phyloP scores from a whole-genome alignment of 1,140 invertebrate species.

The Ceratosolen fusciceps region DNA sequence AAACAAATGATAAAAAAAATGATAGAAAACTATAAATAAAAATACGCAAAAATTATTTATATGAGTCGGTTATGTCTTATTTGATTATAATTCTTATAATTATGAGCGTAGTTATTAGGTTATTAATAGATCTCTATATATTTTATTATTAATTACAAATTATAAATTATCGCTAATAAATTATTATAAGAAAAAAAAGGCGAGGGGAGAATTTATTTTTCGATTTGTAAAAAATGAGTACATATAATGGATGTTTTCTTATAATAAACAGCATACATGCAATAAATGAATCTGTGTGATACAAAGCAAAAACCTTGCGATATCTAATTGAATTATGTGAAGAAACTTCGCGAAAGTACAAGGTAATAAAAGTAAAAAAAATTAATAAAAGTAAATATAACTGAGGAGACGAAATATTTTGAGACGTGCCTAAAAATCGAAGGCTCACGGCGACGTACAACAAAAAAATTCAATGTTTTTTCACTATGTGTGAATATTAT shows the following conservation, averaged over 20 bases:
- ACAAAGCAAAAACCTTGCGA: slow-evolving; percentile 7
- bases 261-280: slow-evolving; percentile 37
- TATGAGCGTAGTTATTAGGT: slow-evolving; percentile 16
- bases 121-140: too few relatives aligned
- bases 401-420: not conserved
- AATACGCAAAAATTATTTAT: slow-evolving; percentile 24
- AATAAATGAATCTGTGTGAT: slow-evolving; percentile 34
- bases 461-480: slow-evolving; percentile 56
- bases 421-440: slow-evolving; percentile 48
- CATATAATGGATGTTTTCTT: slow-evolving; percentile 31
- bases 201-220: not conserved
- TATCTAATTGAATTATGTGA: not conserved
- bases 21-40: slow-evolving; percentile 5
- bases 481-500: too few relatives aligned
- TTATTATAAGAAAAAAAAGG: not conserved
- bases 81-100: slow-evolving; percentile 31
- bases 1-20: slow-evolving; percentile 27
- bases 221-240: not conserved
- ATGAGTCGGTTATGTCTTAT: slow-evolving; percentile 18
- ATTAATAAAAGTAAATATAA: slow-evolving; percentile 2
- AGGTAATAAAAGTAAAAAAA: not conserved
- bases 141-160: slow-evolving; percentile 12
- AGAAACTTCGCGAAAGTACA: slow-evolving; percentile 19
- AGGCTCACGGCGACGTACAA: slow-evolving; percentile 59
- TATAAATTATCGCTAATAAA: too few relatives aligned